Conservation (phyloP, 2,888 invertebrate species). For the Sarcophaga caerulescens region DNA sequence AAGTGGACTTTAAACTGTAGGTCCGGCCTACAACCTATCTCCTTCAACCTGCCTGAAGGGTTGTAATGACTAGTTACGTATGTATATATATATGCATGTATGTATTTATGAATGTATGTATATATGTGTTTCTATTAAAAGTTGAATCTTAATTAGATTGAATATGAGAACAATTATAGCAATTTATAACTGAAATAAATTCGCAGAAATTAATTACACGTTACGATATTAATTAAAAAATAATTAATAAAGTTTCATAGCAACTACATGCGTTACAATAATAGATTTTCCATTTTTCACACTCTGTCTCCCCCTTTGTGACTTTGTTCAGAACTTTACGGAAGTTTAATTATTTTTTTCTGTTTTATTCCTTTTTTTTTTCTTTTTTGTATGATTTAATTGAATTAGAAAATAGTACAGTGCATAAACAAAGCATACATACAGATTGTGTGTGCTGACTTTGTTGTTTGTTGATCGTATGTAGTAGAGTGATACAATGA, state of each 20-base stretch:
- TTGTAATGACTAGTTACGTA: too few relatives aligned
- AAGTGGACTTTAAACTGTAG: too few relatives aligned
- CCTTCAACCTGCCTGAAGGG: too few relatives aligned
- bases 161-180: constrained; percentile 14
- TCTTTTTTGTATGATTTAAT: constrained; percentile 29
- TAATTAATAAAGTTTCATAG: constrained; percentile 50
- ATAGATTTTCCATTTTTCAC: neutral
- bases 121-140: too few relatives aligned
- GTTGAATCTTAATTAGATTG: neutral
- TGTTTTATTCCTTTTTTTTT: constrained; percentile 12
- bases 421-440: neutral
- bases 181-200: constrained; percentile 26
- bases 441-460: neutral
- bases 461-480: too few relatives aligned
- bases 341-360: constrained; percentile 62
- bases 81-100: too few relatives aligned
- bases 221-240: constrained; percentile 52
- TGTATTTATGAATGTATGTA: too few relatives aligned
- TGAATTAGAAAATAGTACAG: constrained; percentile 27
- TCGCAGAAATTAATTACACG: constrained; percentile 54
- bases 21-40: too few relatives aligned
- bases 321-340: constrained; percentile 48
- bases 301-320: neutral
- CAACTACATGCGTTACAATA: neutral
- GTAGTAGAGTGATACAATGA: constrained; percentile 16